A percentile compares a stretch with the other conserved stretches of the same genome.
These are phyloP conservation scores for Melolontha melolontha DNA, from an alignment of 2,888 invertebrate genomes.

Conservation along the genomic window DNA sequence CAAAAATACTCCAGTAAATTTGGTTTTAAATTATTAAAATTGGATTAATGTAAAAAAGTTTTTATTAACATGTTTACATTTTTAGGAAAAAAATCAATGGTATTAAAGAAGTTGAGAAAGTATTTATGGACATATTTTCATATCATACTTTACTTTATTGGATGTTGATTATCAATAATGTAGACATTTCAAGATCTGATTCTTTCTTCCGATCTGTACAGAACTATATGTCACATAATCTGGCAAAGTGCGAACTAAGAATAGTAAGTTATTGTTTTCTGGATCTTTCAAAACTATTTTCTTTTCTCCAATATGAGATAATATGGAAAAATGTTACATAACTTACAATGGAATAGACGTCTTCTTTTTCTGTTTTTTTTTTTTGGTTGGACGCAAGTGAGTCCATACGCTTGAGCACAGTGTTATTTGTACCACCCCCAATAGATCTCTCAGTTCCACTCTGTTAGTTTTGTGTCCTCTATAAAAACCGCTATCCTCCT, in stretches of 20 bases:
- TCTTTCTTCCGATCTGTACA: conserved; percentile 21
- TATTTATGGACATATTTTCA: conserved; percentile 27
- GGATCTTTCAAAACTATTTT: too few species aligned
- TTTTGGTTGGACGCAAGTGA: too few species aligned
- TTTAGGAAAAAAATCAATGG: conserved; percentile 11
- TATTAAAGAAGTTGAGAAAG: conserved; percentile 5
- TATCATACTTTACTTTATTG: conserved; percentile 32
- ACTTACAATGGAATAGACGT: too few species aligned
- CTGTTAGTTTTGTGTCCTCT: too few species aligned
- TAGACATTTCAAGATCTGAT: conserved; percentile 26
- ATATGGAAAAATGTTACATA: too few species aligned
- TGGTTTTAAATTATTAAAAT: neutral
- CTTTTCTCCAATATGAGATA: neutral
- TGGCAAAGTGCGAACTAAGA: conserved; percentile 26
- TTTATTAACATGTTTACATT: neutral
- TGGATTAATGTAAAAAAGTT: neutral
- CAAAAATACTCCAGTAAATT: conserved; percentile 26
- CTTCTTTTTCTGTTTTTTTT: too few species aligned
- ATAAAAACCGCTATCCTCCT: too few species aligned
- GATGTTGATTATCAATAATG: conserved; percentile 28
- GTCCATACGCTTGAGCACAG: too few species aligned
- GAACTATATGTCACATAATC: conserved; percentile 30
- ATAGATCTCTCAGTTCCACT: too few species aligned
- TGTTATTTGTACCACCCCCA: too few species aligned
- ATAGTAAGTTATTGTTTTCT: conserved; percentile 15